Evolutionary conservation across 2,888 invertebrate species (phyloP), one percentile per base, ranked within the genome.

Genomic region (Pardosa pseudoannulata): DNA sequence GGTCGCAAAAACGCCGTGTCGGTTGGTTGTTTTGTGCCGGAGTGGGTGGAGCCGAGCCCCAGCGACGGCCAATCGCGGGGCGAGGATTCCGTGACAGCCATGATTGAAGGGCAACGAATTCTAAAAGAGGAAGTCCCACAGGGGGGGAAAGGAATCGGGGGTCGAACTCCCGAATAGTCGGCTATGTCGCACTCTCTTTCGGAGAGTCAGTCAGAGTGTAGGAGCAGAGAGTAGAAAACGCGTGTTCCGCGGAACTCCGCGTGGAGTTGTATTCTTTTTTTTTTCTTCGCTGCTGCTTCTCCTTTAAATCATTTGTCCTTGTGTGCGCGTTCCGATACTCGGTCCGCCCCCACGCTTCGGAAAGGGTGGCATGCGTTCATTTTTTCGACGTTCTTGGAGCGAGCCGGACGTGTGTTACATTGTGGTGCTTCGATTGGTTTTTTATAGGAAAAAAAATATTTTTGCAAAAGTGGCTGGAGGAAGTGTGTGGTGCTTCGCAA

Each of bases 81-180:
- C 65, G 39, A 36, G 27, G 71, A 46, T 68, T 41, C 27, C 74
- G 11, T 86, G 86, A 86, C 86, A 79, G 86, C 79, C 29, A 86
- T 86, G 86, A 86, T 86, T 86, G 86, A 86, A 79, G 86, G 86
- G 86, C 74, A 78, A 85, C 83, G 83, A 78, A 85, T 78, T 85
- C 78, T 85, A 76, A 83, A 83, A 83, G 82, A 83, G 82, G 76
- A 75, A 76, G 82, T 72, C 68, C 74, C 74, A 41, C 64, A 16
- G 78, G 68, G 68, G 64, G 75, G 82, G 29, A 67, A 56, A 32
- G 72, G 41, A 50, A 56, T 28, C 5, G 46, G 39, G 73, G 62
- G 70, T 70, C 31, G 62, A 64, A 50, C 29, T 65, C 32, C 23
- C n/a, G 64, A 82, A 71, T 70, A 81, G 74, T 70, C 70, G 73